phyloP scores from a whole-genome alignment of 2,888 invertebrate species.

The Caenorhabditis macrosperma region DNA sequence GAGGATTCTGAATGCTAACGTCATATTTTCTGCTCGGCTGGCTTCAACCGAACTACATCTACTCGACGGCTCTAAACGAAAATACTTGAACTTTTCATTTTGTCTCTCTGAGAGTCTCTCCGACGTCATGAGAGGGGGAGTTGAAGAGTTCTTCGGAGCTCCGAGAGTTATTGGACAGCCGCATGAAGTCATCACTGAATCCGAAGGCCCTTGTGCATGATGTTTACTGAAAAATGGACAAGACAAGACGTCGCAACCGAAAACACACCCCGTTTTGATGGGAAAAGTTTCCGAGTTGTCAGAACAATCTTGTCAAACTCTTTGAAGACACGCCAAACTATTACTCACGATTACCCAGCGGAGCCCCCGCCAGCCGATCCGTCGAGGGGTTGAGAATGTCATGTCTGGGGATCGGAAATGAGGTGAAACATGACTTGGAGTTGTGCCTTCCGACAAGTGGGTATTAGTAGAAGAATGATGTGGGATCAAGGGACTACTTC shows the following conservation, averaged over 20 bases:
- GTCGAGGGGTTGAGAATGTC: conserved; percentile 5
- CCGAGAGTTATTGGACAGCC: not conserved
- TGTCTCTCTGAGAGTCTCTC: conserved; percentile 4
- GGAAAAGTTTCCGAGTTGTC: conserved; percentile 40
- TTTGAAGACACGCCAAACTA: not conserved
- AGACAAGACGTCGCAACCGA: conserved; percentile 10
- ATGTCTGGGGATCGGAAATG: conserved; percentile 25
- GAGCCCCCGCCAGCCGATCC: not conserved
- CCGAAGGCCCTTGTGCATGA: conserved; percentile 27
- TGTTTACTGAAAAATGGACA: conserved; percentile 36
- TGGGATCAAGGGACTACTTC: conserved; percentile 32
- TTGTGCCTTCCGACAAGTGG: conserved; percentile 38
- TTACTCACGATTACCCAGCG: conserved; percentile 27
- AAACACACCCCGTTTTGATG: conserved; percentile 32
- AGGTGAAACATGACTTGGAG: conserved; percentile 39
- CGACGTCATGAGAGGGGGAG: conserved; percentile 17
- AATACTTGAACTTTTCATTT: conserved; percentile 58
- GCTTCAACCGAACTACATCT: not conserved
- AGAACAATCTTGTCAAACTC: conserved; percentile 34
- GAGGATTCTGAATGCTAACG: conserved; percentile 38
- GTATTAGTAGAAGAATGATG: conserved; percentile 51
- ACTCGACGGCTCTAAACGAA: conserved; percentile 8
- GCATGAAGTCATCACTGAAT: conserved; percentile 32
- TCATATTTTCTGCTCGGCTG: conserved; percentile 9
- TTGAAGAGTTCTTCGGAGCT: conserved; percentile 10